Conservation (phyloP, 2,888 invertebrate genomes). For the Megalurothrips usitatus region DNA sequence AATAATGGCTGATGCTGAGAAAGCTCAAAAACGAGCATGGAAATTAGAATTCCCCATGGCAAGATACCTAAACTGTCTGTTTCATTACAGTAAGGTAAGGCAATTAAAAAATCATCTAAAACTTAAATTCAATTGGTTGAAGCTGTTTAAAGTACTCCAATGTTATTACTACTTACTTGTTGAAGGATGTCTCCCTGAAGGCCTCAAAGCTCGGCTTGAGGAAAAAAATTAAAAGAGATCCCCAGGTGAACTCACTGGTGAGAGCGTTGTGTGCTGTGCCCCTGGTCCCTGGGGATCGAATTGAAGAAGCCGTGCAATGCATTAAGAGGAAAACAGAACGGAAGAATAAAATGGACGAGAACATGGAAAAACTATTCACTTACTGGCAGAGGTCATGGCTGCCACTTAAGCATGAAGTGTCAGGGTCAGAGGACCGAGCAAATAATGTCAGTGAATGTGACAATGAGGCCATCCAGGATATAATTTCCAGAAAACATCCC, state of each 20-base stretch:
- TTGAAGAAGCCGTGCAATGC: neutral
- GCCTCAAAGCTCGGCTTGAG: neutral
- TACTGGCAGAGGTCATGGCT: neutral
- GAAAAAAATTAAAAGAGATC: neutral
- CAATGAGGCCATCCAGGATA: neutral
- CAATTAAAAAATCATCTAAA: neutral
- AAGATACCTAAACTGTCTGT: neutral
- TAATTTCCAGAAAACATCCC: neutral
- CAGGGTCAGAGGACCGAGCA: neutral
- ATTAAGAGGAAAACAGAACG: neutral
- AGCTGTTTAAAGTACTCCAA: neutral
- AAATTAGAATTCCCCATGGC: neutral
- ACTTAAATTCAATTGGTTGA: neutral
- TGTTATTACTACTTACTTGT: neutral
- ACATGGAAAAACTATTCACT: neutral
- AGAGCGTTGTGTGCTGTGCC: neutral
- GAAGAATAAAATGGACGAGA: neutral
- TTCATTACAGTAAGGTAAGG: conserved; percentile 1
- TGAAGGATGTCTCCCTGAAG: neutral
- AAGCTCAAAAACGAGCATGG: neutral
- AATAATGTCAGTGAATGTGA: neutral
- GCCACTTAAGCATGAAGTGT: neutral
- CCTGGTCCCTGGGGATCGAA: neutral
- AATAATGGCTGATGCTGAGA: neutral
- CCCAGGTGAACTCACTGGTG: neutral